A percentile compares a stretch with the other conserved stretches of the same genome.
Conservation (phyloP, 2,797 vertebrate species). For the Tenualosa thibaudeaui region DNA sequence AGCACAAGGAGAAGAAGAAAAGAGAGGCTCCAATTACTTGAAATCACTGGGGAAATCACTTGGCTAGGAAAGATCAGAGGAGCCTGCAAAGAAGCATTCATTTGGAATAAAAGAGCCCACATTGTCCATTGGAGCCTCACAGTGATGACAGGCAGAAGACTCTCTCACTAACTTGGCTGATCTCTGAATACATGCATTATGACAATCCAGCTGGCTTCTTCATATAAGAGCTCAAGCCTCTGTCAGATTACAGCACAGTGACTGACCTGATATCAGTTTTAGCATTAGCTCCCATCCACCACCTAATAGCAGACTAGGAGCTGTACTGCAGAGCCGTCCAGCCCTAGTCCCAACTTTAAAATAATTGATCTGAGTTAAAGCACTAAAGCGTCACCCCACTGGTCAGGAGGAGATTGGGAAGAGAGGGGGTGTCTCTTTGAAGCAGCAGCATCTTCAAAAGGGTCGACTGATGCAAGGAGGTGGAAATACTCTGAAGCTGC, state of each 20-base stretch:
- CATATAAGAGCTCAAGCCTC: not conserved
- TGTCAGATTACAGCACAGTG: not conserved
- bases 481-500: slow-evolving; percentile 10
- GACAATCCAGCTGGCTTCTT: not conserved
- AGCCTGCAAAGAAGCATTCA: not conserved
- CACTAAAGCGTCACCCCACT: not conserved
- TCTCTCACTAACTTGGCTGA: not conserved
- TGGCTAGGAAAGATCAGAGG: not conserved
- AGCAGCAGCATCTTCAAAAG: slow-evolving; percentile 4
- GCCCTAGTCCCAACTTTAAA: not conserved
- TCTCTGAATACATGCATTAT: not conserved
- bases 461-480: slow-evolving; percentile 29
- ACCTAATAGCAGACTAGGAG: not conserved
- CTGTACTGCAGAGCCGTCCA: not conserved
- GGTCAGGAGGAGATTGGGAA: not conserved
- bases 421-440: slow-evolving; percentile 16
- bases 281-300: not conserved
- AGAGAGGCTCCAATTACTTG: not conserved
- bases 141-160: not conserved
- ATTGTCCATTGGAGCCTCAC: not conserved
- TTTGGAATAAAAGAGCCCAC: not conserved
- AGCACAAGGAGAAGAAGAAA: slow-evolving; percentile 54
- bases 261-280: not conserved
- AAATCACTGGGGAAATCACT: not conserved
- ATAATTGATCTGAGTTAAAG: slow-evolving; percentile 15